Conservation (phyloP, 2,797 vertebrate species). For the Cyprinodon diabolis region DNA sequence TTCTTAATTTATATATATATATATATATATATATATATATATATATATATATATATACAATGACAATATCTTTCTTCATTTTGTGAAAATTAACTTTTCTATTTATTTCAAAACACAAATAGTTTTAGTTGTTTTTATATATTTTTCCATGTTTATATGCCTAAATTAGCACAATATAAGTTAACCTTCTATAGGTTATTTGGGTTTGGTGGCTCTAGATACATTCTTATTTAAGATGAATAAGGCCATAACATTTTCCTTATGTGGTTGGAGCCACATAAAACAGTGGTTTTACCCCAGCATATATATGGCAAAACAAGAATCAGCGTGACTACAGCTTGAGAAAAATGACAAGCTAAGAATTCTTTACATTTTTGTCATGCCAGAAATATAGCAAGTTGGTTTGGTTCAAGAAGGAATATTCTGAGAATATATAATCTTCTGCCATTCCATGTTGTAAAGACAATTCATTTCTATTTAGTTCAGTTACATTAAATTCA, state of each 20-base stretch:
- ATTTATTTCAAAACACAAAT: background rate
- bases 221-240: too few species aligned
- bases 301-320: background rate
- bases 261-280: background rate
- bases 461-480: background rate
- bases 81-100: background rate
- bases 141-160: background rate
- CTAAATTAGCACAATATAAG: background rate
- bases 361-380: constrained; percentile 2
- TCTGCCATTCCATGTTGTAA: background rate
- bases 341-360: background rate
- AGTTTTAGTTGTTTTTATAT: background rate
- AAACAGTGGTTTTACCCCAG: background rate
- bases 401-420: background rate
- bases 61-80: too few species aligned
- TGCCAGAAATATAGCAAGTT: background rate
- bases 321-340: background rate
- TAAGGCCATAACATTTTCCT: too few species aligned
- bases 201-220: too few species aligned
- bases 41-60: too few species aligned
- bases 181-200: background rate
- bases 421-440: background rate
- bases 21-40: too few species aligned
- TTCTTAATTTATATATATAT: too few species aligned
- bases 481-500: background rate